phyloP scores from a whole-genome alignment of 2,113 vertebrate genomes.

The pig (Sus scrofa) region T2T-Sscrofa CM000825.6:70518001-70518500 shows the following conservation, averaged over 20 bases:
- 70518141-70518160: accelerated
- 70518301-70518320: not conserved
- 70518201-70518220: not conserved
- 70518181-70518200: not conserved
- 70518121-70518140: not conserved
- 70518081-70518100: not conserved
- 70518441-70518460: slow-evolving; percentile 80
- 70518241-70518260: not conserved
- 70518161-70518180: not conserved
- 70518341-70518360: slow-evolving; percentile 67
- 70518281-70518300: not conserved
- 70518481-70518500: slow-evolving; percentile 64
- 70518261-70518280: not conserved
- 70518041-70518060: not conserved
- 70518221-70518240: not conserved
- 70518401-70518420: slow-evolving; percentile 81
- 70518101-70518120: not conserved
- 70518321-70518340: not conserved
- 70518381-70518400: slow-evolving; percentile 78
- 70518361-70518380: slow-evolving; percentile 60
- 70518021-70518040: not conserved
- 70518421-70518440: slow-evolving; percentile 59
- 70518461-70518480: slow-evolving; percentile 64
- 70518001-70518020: accelerated
- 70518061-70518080: not conserved